phyloP scores from a whole-genome alignment of 2,888 invertebrate species.

The Chrysotoxum bicinctum region DNA sequence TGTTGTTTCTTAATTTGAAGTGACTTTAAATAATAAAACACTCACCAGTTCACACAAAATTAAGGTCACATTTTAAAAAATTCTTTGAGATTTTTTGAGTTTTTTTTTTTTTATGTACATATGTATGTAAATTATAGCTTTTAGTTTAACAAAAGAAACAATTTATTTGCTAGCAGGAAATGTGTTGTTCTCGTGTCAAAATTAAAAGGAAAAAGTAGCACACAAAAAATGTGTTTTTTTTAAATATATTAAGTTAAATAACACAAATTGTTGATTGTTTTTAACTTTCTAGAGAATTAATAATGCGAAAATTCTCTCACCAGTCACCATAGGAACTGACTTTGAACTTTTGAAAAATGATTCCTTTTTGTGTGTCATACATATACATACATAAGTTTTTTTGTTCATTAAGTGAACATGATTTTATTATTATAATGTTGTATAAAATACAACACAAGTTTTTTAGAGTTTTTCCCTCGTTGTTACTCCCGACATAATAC shows the following conservation, averaged over 20 bases:
- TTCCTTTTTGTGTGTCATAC: conserved; percentile 7
- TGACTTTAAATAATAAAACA: conserved; percentile 2
- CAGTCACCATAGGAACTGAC: neutral
- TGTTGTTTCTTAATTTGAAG: neutral
- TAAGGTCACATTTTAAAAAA: conserved; percentile 1
- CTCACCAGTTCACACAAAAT: neutral
- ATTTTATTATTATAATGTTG: neutral
- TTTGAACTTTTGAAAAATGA: conserved; percentile 31
- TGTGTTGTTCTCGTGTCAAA: conserved; percentile 17
- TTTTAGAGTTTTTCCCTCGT: neutral
- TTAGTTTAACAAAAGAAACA: conserved; percentile 22
- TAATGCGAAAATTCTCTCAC: conserved; percentile 4
- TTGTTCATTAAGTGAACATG: neutral
- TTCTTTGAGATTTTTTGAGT: neutral
- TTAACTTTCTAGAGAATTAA: neutral
- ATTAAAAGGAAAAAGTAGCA: conserved; percentile 6
- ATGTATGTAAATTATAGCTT: neutral
- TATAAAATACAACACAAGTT: conserved; percentile 1
- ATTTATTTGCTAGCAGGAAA: conserved; percentile 20
- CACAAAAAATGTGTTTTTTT: neutral
- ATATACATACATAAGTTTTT: neutral
- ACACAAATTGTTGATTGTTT: neutral
- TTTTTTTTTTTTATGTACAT: too few relatives aligned
- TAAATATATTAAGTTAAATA: conserved; percentile 1
- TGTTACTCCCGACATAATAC: conserved; percentile 43